Evolutionary conservation across 2,888 invertebrate genomes (phyloP).

Genomic region (Cheilosia grossa): DNA sequence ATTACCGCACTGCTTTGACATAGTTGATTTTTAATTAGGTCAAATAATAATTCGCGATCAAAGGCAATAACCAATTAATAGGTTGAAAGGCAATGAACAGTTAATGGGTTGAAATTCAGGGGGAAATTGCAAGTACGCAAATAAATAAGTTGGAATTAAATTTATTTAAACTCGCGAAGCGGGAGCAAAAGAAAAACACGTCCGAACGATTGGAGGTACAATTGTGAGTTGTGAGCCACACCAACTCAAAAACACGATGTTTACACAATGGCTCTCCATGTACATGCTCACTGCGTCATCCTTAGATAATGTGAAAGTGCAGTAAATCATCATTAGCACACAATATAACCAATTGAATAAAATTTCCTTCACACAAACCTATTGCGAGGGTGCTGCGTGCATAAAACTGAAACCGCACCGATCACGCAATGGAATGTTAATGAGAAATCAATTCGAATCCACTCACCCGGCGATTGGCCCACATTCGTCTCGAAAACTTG

Average conservation of each 20-base stretch:
- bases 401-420: conserved; percentile 27
- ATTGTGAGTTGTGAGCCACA: not conserved
- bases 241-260: not conserved
- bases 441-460: conserved; percentile 46
- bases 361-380: conserved; percentile 17
- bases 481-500: conserved; percentile 36
- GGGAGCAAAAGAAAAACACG: too few relatives aligned
- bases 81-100: too few relatives aligned
- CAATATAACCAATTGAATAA: conserved; percentile 23
- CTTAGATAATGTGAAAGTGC: conserved; percentile 43
- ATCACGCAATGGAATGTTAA: conserved; percentile 61
- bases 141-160: too few relatives aligned
- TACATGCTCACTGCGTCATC: not conserved
- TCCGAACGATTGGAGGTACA: too few relatives aligned
- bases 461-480: conserved; percentile 35
- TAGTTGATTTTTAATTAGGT: too few relatives aligned
- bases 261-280: not conserved
- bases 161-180: too few relatives aligned
- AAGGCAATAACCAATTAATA: too few relatives aligned
- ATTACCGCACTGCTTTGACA: too few relatives aligned
- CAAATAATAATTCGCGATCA: too few relatives aligned
- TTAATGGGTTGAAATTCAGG: too few relatives aligned
- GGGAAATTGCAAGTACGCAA: too few relatives aligned
- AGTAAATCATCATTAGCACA: conserved; percentile 50
- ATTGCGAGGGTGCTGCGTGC: conserved; percentile 23